Percentiles rank a stretch among this genome's conserved stretches.
phyloP scores from a whole-genome alignment of 2,888 invertebrate species.

The Pristionchus maxplancki region DNA sequence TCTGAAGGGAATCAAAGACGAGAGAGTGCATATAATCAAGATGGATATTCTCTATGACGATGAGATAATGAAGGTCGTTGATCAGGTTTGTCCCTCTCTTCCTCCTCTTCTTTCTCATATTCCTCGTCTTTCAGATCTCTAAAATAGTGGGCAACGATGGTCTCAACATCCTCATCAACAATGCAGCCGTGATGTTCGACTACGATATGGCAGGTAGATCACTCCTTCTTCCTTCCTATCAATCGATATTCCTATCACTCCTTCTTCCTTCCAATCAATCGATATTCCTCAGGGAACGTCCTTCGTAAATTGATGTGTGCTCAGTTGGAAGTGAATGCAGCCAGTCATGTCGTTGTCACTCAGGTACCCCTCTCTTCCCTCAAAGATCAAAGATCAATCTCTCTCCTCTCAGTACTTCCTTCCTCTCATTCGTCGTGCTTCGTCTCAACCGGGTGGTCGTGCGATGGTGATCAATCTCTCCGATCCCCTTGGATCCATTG shows the following conservation, averaged over 20 bases:
- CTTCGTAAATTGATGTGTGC: slow-evolving; percentile 45
- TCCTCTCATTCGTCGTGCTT: slow-evolving; percentile 25
- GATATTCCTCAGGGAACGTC: background rate
- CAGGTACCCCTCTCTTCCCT: background rate
- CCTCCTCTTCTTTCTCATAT: background rate
- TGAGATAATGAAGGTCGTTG: slow-evolving; percentile 13
- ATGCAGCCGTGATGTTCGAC: slow-evolving; percentile 21
- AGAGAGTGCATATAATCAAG: background rate
- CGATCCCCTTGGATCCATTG: slow-evolving; percentile 8
- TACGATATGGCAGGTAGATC: slow-evolving; percentile 35
- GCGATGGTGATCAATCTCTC: background rate
- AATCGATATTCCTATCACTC: background rate
- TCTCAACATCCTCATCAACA: slow-evolving; percentile 42
- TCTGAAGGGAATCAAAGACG: slow-evolving; percentile 39
- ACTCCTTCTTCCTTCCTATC: background rate
- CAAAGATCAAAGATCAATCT: background rate
- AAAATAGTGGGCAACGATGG: slow-evolving; percentile 14
- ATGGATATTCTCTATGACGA: slow-evolving; percentile 43
- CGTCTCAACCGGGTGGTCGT: background rate
- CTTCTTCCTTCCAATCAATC: background rate
- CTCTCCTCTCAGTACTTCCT: slow-evolving; percentile 33
- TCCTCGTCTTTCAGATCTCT: background rate
- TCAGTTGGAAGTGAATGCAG: slow-evolving; percentile 45
- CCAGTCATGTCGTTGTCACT: slow-evolving; percentile 42
- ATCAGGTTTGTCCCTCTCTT: background rate